Percentiles rank a stretch among this genome's conserved stretches.
Evolutionary conservation across 2,888 invertebrate genomes (phyloP).

Genomic region (Hydrotaea cyrtoneurina): DNA sequence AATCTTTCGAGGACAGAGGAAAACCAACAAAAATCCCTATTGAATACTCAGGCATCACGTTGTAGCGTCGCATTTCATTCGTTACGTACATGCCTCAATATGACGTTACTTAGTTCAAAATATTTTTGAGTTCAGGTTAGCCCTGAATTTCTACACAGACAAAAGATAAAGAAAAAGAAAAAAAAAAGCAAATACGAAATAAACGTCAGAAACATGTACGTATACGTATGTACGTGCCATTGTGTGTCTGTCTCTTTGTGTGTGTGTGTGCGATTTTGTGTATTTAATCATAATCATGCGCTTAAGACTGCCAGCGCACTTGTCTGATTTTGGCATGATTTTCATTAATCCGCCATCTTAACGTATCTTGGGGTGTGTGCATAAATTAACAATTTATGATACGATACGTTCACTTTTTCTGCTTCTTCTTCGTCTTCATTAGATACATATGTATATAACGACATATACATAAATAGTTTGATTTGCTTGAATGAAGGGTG

Average conservation of each 20-base stretch:
- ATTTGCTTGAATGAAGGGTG: not conserved
- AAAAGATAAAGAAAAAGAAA: not conserved
- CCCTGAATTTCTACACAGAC: conserved; percentile 6
- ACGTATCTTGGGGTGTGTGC: conserved; percentile 54
- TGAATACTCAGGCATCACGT: conserved; percentile 7
- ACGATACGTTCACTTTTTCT: not conserved
- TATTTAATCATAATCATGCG: conserved; percentile 61
- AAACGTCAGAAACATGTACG: not conserved
- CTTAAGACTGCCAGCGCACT: conserved; percentile 55
- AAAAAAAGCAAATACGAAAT: not conserved
- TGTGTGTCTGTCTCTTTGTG: not conserved
- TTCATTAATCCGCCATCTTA: conserved; percentile 64
- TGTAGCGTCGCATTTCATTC: not conserved
- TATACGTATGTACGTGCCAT: conserved; percentile 1
- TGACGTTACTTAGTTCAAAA: not conserved
- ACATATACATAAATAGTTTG: too few relatives aligned
- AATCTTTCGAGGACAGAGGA: not conserved
- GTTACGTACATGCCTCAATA: not conserved
- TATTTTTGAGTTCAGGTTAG: not conserved
- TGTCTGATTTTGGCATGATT: conserved; percentile 61
- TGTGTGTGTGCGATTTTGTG: conserved; percentile 23
- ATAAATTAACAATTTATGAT: conserved; percentile 50
- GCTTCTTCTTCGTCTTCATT: not conserved
- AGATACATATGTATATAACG: not conserved
- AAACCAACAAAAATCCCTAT: not conserved